These are phyloP conservation scores for Yponomeuta sedellus DNA, from an alignment of 2,888 invertebrate genomes.

Conservation along the genomic window DNA sequence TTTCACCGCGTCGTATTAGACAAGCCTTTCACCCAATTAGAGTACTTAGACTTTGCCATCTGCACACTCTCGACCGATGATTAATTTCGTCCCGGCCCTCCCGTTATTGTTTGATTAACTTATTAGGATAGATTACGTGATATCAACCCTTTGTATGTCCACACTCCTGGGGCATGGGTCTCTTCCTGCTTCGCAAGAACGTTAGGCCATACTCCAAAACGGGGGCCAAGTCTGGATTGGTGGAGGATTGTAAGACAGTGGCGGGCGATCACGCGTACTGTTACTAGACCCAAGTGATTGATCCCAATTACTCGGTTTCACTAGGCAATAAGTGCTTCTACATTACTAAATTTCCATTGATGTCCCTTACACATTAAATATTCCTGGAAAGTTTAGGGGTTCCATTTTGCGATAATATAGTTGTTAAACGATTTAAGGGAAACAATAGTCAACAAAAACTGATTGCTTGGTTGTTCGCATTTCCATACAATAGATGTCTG, in stretches of 20 bases:
- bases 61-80: background rate
- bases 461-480: too few species aligned
- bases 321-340: too few species aligned
- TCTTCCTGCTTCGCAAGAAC: too few species aligned
- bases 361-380: background rate
- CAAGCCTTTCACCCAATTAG: background rate
- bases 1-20: background rate
- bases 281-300: too few species aligned
- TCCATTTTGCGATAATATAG: background rate
- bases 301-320: too few species aligned
- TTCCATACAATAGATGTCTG: too few species aligned
- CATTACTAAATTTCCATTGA: background rate
- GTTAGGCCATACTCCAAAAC: too few species aligned
- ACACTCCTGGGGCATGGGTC: background rate
- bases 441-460: background rate
- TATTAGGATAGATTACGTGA: constrained; percentile 3
- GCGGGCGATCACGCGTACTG: too few species aligned
- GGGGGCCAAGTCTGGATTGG: too few species aligned
- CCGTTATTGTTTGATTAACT: background rate
- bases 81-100: background rate
- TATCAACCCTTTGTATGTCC: too few species aligned
- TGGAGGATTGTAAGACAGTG: too few species aligned
- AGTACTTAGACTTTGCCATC: background rate
- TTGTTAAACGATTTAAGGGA: background rate
- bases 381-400: background rate